A percentile compares a stretch with the other conserved stretches of the same genome.
Evolutionary conservation across 2,797 vertebrate genomes (phyloP).

Genomic region (Zenarchopterus dispar): DNA sequence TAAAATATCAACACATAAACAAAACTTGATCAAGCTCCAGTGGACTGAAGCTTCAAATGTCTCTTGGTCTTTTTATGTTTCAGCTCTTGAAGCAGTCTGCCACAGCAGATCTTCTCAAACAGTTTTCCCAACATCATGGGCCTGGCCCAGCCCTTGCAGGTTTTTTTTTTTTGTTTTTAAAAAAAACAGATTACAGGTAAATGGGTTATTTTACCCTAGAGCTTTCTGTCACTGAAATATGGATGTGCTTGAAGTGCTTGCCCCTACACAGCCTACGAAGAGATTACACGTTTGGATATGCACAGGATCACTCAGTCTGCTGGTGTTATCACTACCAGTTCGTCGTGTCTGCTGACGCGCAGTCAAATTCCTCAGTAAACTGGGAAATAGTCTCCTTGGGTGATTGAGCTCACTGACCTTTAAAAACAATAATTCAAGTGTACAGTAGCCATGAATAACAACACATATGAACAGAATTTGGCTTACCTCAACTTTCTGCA

Average conservation of each 20-base stretch:
- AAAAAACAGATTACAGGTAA: slow-evolving; percentile 71
- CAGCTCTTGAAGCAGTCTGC: slow-evolving; percentile 26
- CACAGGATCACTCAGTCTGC: slow-evolving; percentile 63
- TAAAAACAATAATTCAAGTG: background rate
- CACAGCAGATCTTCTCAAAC: slow-evolving; percentile 35
- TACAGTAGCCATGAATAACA: slow-evolving; percentile 5
- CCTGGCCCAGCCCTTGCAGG: slow-evolving; percentile 21
- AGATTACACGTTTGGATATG: slow-evolving; percentile 60
- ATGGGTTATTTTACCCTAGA: slow-evolving; percentile 67
- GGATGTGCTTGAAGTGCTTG: slow-evolving; percentile 70
- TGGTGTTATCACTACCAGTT: slow-evolving; percentile 51
- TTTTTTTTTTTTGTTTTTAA: slow-evolving; percentile 52
- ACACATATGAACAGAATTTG: background rate
- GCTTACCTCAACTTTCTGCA: slow-evolving; percentile 19
- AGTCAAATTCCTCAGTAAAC: slow-evolving; percentile 56
- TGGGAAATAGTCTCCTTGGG: slow-evolving; percentile 46
- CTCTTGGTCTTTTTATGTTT: slow-evolving; percentile 30
- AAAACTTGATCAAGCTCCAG: slow-evolving; percentile 44
- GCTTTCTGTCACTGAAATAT: slow-evolving; percentile 76
- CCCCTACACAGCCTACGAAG: slow-evolving; percentile 36
- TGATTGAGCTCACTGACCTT: slow-evolving; percentile 32
- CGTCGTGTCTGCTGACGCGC: slow-evolving; percentile 46
- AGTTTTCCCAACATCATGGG: slow-evolving; percentile 30
- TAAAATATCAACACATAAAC: slow-evolving; percentile 20
- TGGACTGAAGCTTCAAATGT: slow-evolving; percentile 43